Percentiles rank a stretch among this genome's conserved stretches.
Evolutionary conservation across 2,888 invertebrate species (phyloP).

Genomic region (Liodrosophila aerea): DNA sequence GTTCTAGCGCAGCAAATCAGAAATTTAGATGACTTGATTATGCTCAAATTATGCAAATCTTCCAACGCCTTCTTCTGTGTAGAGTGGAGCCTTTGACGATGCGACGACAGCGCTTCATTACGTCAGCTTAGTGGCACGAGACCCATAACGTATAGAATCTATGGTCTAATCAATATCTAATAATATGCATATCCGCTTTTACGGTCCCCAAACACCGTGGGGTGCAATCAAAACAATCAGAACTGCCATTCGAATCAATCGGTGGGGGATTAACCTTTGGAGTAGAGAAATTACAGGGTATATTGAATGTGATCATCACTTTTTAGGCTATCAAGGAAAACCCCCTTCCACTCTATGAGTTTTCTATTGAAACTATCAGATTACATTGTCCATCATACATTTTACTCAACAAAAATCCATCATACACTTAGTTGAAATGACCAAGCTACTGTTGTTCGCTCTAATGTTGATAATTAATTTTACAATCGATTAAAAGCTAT

Average conservation of each 20-base stretch:
- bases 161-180: slow-evolving; percentile 28
- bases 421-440: background rate
- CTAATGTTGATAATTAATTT: too few species aligned
- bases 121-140: slow-evolving; percentile 51
- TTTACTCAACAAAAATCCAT: too few species aligned
- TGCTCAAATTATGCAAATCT: slow-evolving; percentile 51
- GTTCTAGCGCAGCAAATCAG: slow-evolving; percentile 44
- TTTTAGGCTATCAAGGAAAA: background rate
- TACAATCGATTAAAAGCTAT: too few species aligned
- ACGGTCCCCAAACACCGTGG: slow-evolving; percentile 15
- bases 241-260: slow-evolving; percentile 24
- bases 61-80: slow-evolving; percentile 22
- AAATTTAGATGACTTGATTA: slow-evolving; percentile 51
- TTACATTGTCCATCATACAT: too few species aligned
- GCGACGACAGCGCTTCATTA: slow-evolving; percentile 53
- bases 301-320: background rate
- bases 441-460: too few species aligned
- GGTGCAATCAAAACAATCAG: slow-evolving; percentile 46
- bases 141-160: slow-evolving; percentile 52
- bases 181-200: slow-evolving; percentile 46
- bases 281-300: slow-evolving; percentile 1
- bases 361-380: too few species aligned
- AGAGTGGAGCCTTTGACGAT: slow-evolving; percentile 36
- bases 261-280: slow-evolving; percentile 8
- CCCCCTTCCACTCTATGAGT: too few species aligned